A percentile compares a stretch with the other conserved stretches of the same genome.
Conservation (phyloP, 1,140 invertebrate species). For the Cyclargus thomasi region DNA sequence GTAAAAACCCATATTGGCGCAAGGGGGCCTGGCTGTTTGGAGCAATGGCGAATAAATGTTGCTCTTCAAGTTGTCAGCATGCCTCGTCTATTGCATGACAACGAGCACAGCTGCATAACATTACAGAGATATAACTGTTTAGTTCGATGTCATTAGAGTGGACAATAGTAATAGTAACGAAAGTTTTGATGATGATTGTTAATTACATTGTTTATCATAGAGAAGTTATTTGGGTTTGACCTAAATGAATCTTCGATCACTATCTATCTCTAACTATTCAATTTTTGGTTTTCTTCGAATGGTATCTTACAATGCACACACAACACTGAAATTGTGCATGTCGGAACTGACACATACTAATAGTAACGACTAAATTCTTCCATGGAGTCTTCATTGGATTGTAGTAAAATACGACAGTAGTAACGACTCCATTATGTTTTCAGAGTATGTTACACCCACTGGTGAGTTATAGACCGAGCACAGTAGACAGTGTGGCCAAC, state of each 20-base stretch:
- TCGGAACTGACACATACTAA: slow-evolving; percentile 11
- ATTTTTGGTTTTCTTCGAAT: slow-evolving; percentile 10
- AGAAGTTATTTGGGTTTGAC: not conserved
- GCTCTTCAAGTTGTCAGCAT: slow-evolving; percentile 58
- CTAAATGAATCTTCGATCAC: slow-evolving; percentile 8
- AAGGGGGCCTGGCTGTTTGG: slow-evolving; percentile 1
- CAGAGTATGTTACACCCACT: slow-evolving; percentile 72
- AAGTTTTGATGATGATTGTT: not conserved
- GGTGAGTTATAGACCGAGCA: slow-evolving; percentile 69
- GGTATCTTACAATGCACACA: slow-evolving; percentile 4
- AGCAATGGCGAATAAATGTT: slow-evolving; percentile 38
- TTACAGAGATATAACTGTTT: slow-evolving; percentile 19
- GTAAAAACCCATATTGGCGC: too few species aligned
- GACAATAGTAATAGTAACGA: slow-evolving; percentile 6
- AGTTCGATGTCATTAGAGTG: slow-evolving; percentile 17
- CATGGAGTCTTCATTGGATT: slow-evolving; percentile 63
- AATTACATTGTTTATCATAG: not conserved
- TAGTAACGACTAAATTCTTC: slow-evolving; percentile 31
- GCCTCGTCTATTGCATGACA: slow-evolving; percentile 61
- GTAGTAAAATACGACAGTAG: slow-evolving; percentile 56
- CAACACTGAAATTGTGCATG: slow-evolving; percentile 15
- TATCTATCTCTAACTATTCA: not conserved
- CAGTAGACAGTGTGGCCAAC: slow-evolving; percentile 47
- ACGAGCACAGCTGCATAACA: slow-evolving; percentile 37
- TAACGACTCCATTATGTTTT: slow-evolving; percentile 74